Base-by-base conservation (phyloP, 2,113 vertebrate genomes). In the Eulacestoma nigropectus region DNA sequence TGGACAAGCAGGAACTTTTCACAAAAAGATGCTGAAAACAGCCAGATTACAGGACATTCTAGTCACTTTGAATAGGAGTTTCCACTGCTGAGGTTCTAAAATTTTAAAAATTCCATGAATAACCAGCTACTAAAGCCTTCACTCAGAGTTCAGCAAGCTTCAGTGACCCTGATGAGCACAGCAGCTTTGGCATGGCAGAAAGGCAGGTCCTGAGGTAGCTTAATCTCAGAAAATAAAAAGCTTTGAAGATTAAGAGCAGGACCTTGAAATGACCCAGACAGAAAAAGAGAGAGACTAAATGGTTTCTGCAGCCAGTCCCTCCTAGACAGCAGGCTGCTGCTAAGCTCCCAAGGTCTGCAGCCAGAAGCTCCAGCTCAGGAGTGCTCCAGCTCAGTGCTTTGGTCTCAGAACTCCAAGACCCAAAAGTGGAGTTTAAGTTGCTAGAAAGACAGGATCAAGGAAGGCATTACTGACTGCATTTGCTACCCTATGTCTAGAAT, bases 181-280 rank as follows among this genome's bases (percentile, higher is more conserved):
- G n/a, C 44, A 53, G 82, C 70, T 72, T 69, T 10, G 9, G 50
- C n/a, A 55, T 23, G 33, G 56, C 64, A 74, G 65, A 94, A 82
- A 75, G 70, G 78, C 80, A 83, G 55, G 83, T 83, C 57, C 63
- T 87, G 59, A 94, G 60, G 59, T 77, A 88, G 79, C 56, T 52
- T 96, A 94, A 91, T 88, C 95, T 96, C 83, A 93, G 95, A 95
- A 94, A 96, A 94, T 88, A 88, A 94, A 92, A 94, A 93, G 64
- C 93, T 95, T 96, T 96, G 75, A 97, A 90, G 95, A 95, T 96
- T 96, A 96, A 86, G 82, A 94, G 59, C 78, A 96, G 75, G 95
- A 95, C 92, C 91, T 95, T 95, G 84, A 96, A 96, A 88, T 88
- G 95, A 96, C 95, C 95, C 89, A 87, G 68, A 87, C 80, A 95